Percentiles rank a stretch among this genome's conserved stretches.
These are phyloP conservation scores for Brachionichthys hirsutus DNA, from an alignment of 2,113 vertebrate species.

Conservation along the genomic window DNA sequence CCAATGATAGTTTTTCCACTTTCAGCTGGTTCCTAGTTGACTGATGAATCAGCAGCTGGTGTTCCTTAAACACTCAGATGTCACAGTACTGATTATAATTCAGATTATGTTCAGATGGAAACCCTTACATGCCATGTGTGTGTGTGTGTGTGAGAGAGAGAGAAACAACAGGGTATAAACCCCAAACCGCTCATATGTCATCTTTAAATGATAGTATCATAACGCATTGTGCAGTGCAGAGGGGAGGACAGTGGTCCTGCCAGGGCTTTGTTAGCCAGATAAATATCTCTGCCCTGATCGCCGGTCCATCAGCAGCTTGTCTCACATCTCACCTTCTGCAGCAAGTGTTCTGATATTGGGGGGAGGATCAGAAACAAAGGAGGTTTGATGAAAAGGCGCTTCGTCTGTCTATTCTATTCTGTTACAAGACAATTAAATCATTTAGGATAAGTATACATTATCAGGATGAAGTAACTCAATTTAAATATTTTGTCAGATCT, in stretches of 20 bases:
- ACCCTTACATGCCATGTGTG: not conserved
- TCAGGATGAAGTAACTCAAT: too few species aligned
- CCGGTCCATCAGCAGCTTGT: conserved; percentile 55
- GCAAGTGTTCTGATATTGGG: too few species aligned
- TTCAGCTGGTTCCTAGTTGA: too few species aligned
- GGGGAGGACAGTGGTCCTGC: conserved; percentile 59
- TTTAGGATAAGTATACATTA: too few species aligned
- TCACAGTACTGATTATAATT: too few species aligned
- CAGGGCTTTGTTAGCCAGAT: conserved; percentile 68
- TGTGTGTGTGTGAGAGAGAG: not conserved
- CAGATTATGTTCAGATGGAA: too few species aligned
- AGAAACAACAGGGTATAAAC: conserved; percentile 31
- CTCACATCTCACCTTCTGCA: conserved; percentile 49
- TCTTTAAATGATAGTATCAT: conserved; percentile 74
- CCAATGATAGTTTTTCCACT: too few species aligned
- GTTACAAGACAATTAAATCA: not conserved
- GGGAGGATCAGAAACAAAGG: not conserved
- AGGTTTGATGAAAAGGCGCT: not conserved
- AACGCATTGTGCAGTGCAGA: conserved; percentile 62
- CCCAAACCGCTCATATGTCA: conserved; percentile 59
- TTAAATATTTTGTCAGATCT: too few species aligned
- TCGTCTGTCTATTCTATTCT: not conserved
- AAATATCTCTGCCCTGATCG: conserved; percentile 58
- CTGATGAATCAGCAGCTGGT: too few species aligned
- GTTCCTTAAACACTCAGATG: too few species aligned